phyloP scores from a whole-genome alignment of 2,113 vertebrate species.

The Istiophorus platypterus region DNA sequence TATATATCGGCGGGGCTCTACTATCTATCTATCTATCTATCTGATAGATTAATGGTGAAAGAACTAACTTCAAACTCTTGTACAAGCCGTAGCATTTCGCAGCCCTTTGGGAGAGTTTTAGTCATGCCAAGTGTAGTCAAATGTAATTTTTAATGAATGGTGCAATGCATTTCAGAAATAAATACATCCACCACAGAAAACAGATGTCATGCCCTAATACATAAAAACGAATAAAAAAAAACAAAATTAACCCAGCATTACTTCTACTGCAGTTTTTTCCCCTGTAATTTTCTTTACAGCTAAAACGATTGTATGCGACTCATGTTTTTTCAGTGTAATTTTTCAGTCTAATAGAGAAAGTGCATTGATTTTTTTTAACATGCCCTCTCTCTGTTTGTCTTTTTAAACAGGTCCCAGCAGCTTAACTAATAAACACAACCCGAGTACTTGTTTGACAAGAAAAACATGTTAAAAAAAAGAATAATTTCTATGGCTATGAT shows the following conservation, averaged over 20 bases:
- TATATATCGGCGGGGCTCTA: no score
- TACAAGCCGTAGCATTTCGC: no score
- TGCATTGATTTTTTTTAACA: no score
- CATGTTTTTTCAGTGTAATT: no score
- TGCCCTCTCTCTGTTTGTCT: not conserved
- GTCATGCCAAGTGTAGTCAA: not conserved
- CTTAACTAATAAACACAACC: not conserved
- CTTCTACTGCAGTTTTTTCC: not conserved
- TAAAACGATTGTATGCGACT: no score
- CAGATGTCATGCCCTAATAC: not conserved
- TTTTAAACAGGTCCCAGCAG: not conserved
- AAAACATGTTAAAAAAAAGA: not conserved
- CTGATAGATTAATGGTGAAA: no score
- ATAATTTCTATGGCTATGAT: not conserved
- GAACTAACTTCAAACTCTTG: no score
- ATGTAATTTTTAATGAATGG: not conserved
- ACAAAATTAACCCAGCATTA: not conserved
- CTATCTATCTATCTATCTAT: no score
- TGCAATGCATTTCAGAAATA: not conserved
- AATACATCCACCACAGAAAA: not conserved
- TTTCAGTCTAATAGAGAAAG: no score
- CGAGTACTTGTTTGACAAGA: not conserved
- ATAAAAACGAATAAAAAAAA: not conserved
- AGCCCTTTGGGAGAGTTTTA: no score
- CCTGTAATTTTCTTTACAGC: not conserved